A percentile compares a stretch with the other conserved stretches of the same genome.
These are phyloP conservation scores for Ascidia mentula DNA, from an alignment of 23 tunicate species.

Conservation along the genomic window DNA sequence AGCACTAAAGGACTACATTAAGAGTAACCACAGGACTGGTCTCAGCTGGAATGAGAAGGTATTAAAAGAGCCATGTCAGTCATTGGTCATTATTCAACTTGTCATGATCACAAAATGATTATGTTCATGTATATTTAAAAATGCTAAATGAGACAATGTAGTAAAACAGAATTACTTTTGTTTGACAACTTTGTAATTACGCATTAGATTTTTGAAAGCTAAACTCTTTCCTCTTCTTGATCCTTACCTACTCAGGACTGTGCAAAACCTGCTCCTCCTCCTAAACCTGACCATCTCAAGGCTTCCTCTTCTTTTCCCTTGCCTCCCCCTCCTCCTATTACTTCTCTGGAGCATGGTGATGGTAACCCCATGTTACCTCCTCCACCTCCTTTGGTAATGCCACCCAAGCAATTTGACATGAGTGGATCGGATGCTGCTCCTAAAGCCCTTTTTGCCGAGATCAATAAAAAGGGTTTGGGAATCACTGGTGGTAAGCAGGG, in stretches of 20 bases:
- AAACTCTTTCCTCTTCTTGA: conserved; percentile 8
- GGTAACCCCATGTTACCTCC: conserved; percentile 51
- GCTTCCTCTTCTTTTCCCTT: background rate
- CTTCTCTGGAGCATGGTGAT: background rate
- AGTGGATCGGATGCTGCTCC: conserved; percentile 60
- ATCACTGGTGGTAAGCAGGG: conserved; percentile 53
- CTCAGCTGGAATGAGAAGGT: conserved; percentile 83
- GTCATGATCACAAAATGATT: too few relatives aligned
- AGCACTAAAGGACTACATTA: conserved; percentile 63
- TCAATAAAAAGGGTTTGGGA: conserved; percentile 66
- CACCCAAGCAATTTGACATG: background rate
- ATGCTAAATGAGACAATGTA: too few relatives aligned
- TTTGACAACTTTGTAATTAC: too few relatives aligned
- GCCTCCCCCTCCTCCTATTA: background rate
- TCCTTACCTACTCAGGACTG: background rate
- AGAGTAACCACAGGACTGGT: conserved; percentile 86
- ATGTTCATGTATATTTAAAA: too few relatives aligned
- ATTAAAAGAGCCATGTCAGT: too few relatives aligned
- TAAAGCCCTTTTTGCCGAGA: conserved; percentile 79
- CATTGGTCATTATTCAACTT: too few relatives aligned
- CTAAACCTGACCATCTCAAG: conserved; percentile 48
- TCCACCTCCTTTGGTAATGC: conserved; percentile 42
- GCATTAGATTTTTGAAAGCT: too few relatives aligned
- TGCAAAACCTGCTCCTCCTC: conserved; percentile 31
- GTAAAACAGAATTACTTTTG: too few relatives aligned